These are phyloP conservation scores for Autographa pulchrina DNA, from an alignment of 2,888 invertebrate genomes.

Conservation along the genomic window DNA sequence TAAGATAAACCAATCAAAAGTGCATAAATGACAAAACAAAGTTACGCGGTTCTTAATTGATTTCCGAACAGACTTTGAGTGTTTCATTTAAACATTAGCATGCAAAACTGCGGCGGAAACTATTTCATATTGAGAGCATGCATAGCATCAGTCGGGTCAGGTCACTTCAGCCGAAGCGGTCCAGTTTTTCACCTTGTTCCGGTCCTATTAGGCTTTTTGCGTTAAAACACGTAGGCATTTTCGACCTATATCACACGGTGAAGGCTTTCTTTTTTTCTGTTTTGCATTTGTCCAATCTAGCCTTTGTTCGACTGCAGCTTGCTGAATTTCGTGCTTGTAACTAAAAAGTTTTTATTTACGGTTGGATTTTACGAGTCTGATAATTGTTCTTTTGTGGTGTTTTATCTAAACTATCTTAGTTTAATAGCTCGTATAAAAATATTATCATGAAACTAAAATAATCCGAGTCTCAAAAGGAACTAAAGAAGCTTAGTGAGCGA, in stretches of 20 bases:
- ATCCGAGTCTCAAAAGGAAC: no score
- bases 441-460: no score
- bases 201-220: conserved; percentile 49
- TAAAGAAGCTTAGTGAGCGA: no score
- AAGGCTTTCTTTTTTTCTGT: neutral
- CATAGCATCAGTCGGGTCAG: conserved; percentile 27
- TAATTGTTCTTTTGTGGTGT: neutral
- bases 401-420: neutral
- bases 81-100: conserved; percentile 7
- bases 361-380: neutral
- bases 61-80: neutral
- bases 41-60: neutral
- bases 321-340: neutral
- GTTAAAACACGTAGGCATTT: conserved; percentile 33
- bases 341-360: neutral
- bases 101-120: conserved; percentile 22
- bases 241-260: conserved; percentile 18
- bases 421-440: no score
- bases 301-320: neutral
- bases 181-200: conserved; percentile 37
- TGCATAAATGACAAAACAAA: neutral
- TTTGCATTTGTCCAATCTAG: neutral
- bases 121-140: conserved; percentile 10
- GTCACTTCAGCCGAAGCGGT: conserved; percentile 21
- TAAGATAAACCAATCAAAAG: no score